Percentiles rank a stretch among this genome's conserved stretches.
These are phyloP conservation scores for Betta splendens DNA, from an alignment of 2,797 vertebrate genomes.

Conservation along the genomic window DNA sequence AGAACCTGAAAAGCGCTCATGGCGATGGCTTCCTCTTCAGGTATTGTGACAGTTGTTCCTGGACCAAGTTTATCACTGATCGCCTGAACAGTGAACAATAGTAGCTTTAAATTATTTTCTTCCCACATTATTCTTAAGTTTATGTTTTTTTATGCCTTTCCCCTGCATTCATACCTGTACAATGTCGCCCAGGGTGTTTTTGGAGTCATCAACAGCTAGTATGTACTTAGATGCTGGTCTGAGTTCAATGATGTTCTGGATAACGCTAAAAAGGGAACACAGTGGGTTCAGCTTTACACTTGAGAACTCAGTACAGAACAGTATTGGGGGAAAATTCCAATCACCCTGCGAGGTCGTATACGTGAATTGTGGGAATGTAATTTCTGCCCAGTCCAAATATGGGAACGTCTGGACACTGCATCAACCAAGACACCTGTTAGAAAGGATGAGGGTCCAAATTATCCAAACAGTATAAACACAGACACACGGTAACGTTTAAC, in stretches of 20 bases:
- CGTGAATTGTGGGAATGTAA: constrained; percentile 88
- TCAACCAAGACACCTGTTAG: constrained; percentile 85
- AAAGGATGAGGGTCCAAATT: not conserved
- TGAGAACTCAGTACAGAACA: not conserved
- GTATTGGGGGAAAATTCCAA: not conserved
- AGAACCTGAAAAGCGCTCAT: constrained; percentile 85
- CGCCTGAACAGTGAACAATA: constrained; percentile 70
- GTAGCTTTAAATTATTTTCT: not conserved
- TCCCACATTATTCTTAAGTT: no score
- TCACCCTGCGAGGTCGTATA: constrained; percentile 89
- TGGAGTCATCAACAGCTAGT: constrained; percentile 87
- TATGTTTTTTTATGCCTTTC: not conserved
- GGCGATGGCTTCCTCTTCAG: constrained; percentile 81
- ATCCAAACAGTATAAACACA: not conserved
- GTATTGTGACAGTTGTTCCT: constrained; percentile 81
- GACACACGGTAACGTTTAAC: not conserved
- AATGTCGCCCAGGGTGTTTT: constrained; percentile 84
- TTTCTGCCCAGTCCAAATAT: constrained; percentile 88
- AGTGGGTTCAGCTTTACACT: constrained; percentile 1
- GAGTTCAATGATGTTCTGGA: constrained; percentile 88
- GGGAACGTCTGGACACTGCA: constrained; percentile 81
- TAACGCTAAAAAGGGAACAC: constrained; percentile 73
- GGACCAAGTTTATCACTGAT: constrained; percentile 86
- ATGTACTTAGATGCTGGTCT: constrained; percentile 85
- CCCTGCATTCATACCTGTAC: constrained; percentile 79